Conservation (phyloP, 1,140 invertebrate genomes). For the Drosophila gunungcola region DNA sequence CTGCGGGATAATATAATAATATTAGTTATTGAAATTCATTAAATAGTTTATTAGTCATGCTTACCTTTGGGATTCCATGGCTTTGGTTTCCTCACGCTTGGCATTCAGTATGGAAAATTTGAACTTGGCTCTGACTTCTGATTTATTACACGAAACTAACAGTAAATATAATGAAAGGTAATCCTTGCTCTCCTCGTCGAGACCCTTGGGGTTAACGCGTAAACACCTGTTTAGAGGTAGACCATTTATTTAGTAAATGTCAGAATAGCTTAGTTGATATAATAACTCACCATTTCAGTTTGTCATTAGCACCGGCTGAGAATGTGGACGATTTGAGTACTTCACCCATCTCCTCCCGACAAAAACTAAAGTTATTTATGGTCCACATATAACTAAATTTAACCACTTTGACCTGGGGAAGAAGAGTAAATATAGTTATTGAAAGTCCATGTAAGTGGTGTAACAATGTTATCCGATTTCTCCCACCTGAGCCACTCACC, state of each 20-base stretch:
- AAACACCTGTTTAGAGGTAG: constrained; percentile 91
- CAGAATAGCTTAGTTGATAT: rapidly evolving
- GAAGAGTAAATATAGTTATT: not conserved
- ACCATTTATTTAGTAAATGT: not conserved
- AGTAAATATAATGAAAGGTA: constrained; percentile 99
- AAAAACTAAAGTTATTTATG: constrained; percentile 99
- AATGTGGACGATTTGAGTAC: constrained; percentile 99
- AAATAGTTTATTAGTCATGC: not conserved
- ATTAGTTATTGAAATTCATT: not conserved
- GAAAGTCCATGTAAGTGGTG: not conserved
- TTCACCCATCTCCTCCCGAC: constrained; percentile 99
- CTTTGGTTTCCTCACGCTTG: constrained; percentile 99
- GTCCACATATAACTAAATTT: constrained; percentile 99
- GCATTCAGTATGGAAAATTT: constrained; percentile 99
- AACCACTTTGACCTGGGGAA: constrained; percentile 97
- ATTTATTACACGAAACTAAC: constrained; percentile 99
- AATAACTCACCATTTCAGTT: constrained; percentile 96
- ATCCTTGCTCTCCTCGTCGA: constrained; percentile 99
- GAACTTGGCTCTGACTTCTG: constrained; percentile 99
- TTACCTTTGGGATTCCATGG: constrained; percentile 93
- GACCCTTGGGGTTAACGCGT: constrained; percentile 99
- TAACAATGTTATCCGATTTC: constrained; percentile 26
- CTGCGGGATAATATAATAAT: constrained; percentile 69
- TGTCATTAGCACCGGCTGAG: constrained; percentile 99
- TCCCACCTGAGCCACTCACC: constrained; percentile 8